A percentile compares a stretch with the other conserved stretches of the same genome.
Evolutionary conservation across 2,888 invertebrate genomes (phyloP).

Genomic region (Enoplolaimus lenunculus): DNA sequence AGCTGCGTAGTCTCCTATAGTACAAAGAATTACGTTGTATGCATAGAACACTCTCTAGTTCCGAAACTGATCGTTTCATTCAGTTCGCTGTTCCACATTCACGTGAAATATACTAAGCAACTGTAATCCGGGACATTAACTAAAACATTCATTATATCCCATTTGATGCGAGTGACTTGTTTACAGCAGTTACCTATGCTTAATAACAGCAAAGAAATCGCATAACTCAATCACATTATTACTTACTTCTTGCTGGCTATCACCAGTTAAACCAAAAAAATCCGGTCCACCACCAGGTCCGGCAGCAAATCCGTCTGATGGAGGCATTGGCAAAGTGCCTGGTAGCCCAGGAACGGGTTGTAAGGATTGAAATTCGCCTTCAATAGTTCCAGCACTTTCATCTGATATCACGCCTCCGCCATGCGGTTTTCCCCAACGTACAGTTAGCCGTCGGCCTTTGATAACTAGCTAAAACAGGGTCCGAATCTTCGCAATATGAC

Average conservation of each 20-base stretch:
- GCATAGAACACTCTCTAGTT: no score
- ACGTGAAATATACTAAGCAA: no score
- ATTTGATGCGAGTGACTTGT: no score
- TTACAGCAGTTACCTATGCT: no score
- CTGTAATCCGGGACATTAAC: no score
- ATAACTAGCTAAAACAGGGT: slow-evolving; percentile 12
- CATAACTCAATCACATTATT: not conserved
- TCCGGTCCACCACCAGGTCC: slow-evolving; percentile 26
- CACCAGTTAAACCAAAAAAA: slow-evolving; percentile 14
- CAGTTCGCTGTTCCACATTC: no score
- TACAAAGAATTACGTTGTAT: not conserved
- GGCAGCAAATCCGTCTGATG: no score
- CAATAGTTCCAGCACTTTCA: slow-evolving; percentile 32
- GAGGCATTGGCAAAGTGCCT: slow-evolving; percentile 41
- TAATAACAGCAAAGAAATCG: slow-evolving; percentile 11
- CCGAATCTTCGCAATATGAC: no score
- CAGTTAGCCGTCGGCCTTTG: slow-evolving; percentile 67
- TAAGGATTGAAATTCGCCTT: slow-evolving; percentile 34
- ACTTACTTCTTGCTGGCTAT: no score
- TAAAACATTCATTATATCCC: no score
- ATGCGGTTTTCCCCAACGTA: slow-evolving; percentile 96
- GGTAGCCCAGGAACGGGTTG: slow-evolving; percentile 67
- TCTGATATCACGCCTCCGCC: slow-evolving; percentile 41
- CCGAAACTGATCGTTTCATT: no score
- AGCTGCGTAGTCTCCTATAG: not conserved